These are phyloP conservation scores for Drosophila aldrichi DNA, from an alignment of 2,888 invertebrate species.

Conservation along the genomic window DNA sequence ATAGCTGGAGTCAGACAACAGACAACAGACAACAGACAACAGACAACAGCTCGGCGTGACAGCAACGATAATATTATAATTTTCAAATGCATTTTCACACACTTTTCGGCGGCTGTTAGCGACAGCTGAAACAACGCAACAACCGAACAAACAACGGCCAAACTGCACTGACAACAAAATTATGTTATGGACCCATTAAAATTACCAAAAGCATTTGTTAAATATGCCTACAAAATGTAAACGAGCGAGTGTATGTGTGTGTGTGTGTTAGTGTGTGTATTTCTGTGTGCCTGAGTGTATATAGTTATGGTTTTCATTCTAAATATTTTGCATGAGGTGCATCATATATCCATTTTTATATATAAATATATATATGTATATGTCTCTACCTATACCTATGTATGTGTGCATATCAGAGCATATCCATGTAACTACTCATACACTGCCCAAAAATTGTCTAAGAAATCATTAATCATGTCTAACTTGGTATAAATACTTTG, in stretches of 20 bases:
- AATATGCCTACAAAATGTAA: slow-evolving; percentile 43
- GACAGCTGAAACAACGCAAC: slow-evolving; percentile 61
- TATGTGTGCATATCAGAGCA: too few species aligned
- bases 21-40: neutral
- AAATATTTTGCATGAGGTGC: slow-evolving; percentile 53
- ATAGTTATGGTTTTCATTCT: slow-evolving; percentile 26
- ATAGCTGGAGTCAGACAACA: slow-evolving; percentile 3
- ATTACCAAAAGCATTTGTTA: slow-evolving; percentile 62
- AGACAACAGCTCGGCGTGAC: slow-evolving; percentile 16
- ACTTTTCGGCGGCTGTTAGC: slow-evolving; percentile 37
- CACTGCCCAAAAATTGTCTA: too few species aligned
- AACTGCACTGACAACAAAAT: slow-evolving; percentile 39
- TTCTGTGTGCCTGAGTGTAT: neutral
- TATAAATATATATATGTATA: neutral
- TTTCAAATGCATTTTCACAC: slow-evolving; percentile 51
- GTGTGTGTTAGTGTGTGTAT: neutral
- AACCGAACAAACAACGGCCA: slow-evolving; percentile 28
- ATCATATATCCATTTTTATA: slow-evolving; percentile 6
- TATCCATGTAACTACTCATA: too few species aligned
- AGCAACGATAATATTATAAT: slow-evolving; percentile 58
- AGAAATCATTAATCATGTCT: too few species aligned
- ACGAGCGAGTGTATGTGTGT: neutral
- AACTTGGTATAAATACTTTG: too few species aligned
- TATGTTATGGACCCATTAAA: slow-evolving; percentile 62
- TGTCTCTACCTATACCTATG: neutral